Evolutionary conservation across 2,113 vertebrate genomes (phyloP), one percentile per base, ranked within the genome.

Genomic region (Rattus norvegicus): DNA sequence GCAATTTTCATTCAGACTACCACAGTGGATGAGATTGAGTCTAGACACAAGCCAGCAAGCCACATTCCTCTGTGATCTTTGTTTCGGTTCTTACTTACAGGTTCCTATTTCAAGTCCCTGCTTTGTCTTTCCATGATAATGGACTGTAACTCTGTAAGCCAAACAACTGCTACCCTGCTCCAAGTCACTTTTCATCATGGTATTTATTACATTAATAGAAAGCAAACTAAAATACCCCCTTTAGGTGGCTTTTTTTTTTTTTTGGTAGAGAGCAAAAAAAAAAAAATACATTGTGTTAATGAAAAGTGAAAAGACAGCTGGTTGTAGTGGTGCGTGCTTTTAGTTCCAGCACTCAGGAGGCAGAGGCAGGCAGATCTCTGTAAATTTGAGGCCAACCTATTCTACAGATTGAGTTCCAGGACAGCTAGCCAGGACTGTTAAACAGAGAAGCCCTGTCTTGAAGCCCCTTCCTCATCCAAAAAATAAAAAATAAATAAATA

Each of bases 391-490:
- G 24, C 36, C 13, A 61, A n/a, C 56, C 54, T 83, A 13, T 22
- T 61, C 22, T 83, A 61, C 22, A 39, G 33, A 39, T 7, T 36
- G 33, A 56, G 49, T 36, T 80, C 14, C 52, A 56, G 52, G 77
- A 56, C 30, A 52, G 36, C 36, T n/a, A 43, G 36, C 12, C 36
- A 61, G 24, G 6, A 26, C n/a, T 84, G n/a, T 43, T 63, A 63
- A 59, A 63, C 24, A 43, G 24, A 63, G n/a, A 63, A 63, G 39
- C 13, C 7, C n/a, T 17, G n/a, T 84, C n/a, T 63, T 39, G 2
- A 83, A 43, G n/a, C 1, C 9, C 63, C 8, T 19, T 22, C 20
- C 7, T 13, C 6, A 2, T 4, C 7, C 1, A 19, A 39, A 39
- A 10, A 56, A 59, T 7, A 1, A 49, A 77, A 2, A 13, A 28